Conservation (phyloP, 2,797 vertebrate species). For the Luscinia megarhynchos region DNA sequence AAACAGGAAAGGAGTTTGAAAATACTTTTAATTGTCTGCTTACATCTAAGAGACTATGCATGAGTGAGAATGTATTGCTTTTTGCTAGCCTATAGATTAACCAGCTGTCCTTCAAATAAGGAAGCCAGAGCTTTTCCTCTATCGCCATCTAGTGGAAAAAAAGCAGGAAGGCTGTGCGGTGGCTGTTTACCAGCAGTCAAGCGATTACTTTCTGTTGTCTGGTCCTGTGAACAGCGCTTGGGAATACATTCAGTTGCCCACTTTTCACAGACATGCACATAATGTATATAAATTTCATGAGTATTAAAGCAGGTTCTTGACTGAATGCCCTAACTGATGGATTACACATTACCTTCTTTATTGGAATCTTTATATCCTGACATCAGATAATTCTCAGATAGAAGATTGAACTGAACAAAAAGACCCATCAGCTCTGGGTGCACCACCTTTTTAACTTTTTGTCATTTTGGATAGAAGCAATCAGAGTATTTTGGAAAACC, state of each 20-base stretch:
- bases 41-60: not conserved
- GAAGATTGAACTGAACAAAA: not conserved
- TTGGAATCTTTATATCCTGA: not conserved
- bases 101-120: fast-evolving
- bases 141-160: not conserved
- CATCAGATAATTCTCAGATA: not conserved
- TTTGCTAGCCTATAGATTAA: fast-evolving
- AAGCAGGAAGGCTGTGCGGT: not conserved
- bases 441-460: not conserved
- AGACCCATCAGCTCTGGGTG: not conserved
- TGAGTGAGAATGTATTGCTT: fast-evolving
- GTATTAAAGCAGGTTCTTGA: not conserved
- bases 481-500: not conserved
- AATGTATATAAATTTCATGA: fast-evolving
- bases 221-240: not conserved
- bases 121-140: not conserved
- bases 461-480: not conserved
- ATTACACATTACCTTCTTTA: not conserved
- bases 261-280: fast-evolving
- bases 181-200: not conserved
- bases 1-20: not conserved
- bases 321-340: not conserved
- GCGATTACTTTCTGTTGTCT: not conserved
- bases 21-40: not conserved
- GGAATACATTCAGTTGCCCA: not conserved